Conservation (phyloP, 2,888 invertebrate species). For the Blastobasis lacticolella region DNA sequence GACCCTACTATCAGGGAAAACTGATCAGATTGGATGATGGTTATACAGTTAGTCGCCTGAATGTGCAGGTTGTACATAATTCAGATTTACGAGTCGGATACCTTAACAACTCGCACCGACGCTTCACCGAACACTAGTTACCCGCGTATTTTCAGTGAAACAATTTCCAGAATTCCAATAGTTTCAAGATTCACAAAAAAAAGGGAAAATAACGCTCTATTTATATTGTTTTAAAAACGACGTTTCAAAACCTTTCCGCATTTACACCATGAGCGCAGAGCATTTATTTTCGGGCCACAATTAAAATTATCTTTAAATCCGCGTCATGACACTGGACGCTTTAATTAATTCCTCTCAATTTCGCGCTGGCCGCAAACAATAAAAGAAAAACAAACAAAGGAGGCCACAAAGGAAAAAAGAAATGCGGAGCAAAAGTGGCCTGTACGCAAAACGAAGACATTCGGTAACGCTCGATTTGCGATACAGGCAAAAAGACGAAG, state of each 20-base stretch:
- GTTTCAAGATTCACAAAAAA: not conserved
- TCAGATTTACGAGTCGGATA: no score
- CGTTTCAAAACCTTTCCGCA: not conserved
- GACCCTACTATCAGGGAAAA: no score
- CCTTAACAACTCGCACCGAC: no score
- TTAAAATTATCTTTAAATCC: constrained; percentile 12
- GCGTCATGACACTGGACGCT: constrained; percentile 11
- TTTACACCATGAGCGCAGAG: not conserved
- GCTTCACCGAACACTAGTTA: no score
- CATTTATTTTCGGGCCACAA: constrained; percentile 1
- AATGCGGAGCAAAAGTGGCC: constrained; percentile 15
- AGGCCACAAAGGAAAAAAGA: constrained; percentile 28
- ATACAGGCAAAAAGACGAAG: constrained; percentile 29
- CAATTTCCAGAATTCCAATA: not conserved
- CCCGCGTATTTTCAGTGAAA: no score
- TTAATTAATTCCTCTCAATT: constrained; percentile 53
- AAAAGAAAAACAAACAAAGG: not conserved
- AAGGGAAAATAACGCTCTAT: not conserved
- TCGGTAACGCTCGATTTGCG: constrained; percentile 48
- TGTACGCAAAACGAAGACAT: constrained; percentile 25
- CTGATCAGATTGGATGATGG: no score
- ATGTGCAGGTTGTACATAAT: no score
- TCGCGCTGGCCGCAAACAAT: constrained; percentile 14
- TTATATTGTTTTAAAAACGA: not conserved
- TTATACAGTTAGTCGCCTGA: no score